Evolutionary conservation across 2,888 invertebrate genomes (phyloP).

Genomic region (Lissonota sp.): DNA sequence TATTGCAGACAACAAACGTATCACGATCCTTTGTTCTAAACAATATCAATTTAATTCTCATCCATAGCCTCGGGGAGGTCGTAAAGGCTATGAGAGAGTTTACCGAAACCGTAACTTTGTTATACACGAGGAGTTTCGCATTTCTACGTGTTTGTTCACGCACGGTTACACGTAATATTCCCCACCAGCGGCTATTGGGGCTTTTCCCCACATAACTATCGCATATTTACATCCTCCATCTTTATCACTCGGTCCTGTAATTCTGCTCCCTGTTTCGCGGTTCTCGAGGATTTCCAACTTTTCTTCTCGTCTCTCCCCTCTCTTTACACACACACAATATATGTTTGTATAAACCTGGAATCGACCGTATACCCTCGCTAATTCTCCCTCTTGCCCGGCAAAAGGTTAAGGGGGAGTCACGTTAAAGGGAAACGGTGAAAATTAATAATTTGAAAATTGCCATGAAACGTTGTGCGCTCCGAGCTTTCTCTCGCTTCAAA

Average conservation of each 20-base stretch:
- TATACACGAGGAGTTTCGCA: constrained; percentile 30
- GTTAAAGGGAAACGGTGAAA: constrained; percentile 71
- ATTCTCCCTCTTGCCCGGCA: constrained; percentile 45
- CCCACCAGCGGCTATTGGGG: constrained; percentile 1
- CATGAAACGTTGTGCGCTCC: constrained; percentile 63
- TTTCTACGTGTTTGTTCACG: constrained; percentile 35
- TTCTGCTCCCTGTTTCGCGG: constrained; percentile 65
- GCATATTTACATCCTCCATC: not conserved
- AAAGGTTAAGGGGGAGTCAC: constrained; percentile 69
- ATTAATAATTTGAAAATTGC: constrained; percentile 75
- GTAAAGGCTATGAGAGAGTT: not conserved
- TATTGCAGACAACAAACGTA: no score
- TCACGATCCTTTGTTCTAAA: not conserved
- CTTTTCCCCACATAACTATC: not conserved
- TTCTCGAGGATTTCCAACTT: constrained; percentile 60
- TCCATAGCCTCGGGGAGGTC: not conserved
- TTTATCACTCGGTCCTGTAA: constrained; percentile 8
- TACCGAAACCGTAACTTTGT: constrained; percentile 22
- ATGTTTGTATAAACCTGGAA: not conserved
- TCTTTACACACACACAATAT: not conserved
- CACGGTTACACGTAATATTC: constrained; percentile 8
- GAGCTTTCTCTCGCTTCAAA: constrained; percentile 26
- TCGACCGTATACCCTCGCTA: not conserved
- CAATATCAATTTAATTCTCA: constrained; percentile 11
- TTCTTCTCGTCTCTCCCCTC: constrained; percentile 11